Base-by-base conservation (phyloP, 2,888 invertebrate species). In the Mimachlamys varia region DNA sequence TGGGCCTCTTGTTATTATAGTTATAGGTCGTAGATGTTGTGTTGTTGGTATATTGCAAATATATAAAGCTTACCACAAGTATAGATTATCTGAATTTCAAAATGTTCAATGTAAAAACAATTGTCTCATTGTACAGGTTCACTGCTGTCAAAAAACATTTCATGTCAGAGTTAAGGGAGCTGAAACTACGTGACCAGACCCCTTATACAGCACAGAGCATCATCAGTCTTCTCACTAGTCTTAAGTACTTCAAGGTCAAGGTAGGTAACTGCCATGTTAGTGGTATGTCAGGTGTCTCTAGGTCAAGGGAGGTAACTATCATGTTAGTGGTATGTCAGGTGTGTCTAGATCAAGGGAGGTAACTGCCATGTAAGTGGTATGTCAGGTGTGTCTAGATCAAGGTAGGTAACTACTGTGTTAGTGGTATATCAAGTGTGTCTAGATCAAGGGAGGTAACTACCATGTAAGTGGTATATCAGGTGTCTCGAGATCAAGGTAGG, bases 211-310 rank as follows among this genome's bases (percentile, higher is more conserved):
- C 96, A 3, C 99, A 99, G 96, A 98, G 99, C 96, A 99, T 99
- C 93, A 99, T 99, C 94, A 99, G 99, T 87, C 97, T 99, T 62
- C 97, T 99, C 50, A 99, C 99, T 99, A 99, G 99, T 90, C 99
- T 99, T 99, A 99, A 99, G 97, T 99, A 99, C 97, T 99, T 99
- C 97, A 97, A 98, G 92, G 98, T 98, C 44, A 98, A 98, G 97
- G 98, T 98, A 90, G 92, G 91, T 89, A 27, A 76, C 76, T 33
- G 33, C 27, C 7, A 76, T 44, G 44, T 44, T 44, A 44, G 44
- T 7, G 44, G 3, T 44, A 44, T 7, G 7, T 76, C 76, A 27
- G 33, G 76, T 33, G 33, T 13, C 27, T 76, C 76, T 33, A 76
- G 27, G 76, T 76, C 44, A 98, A 98, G 97, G 98, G 98, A 90